Evolutionary conservation across 2,888 invertebrate genomes (phyloP), one percentile per base, ranked within the genome.

Genomic region (Eupeodes luniger): DNA sequence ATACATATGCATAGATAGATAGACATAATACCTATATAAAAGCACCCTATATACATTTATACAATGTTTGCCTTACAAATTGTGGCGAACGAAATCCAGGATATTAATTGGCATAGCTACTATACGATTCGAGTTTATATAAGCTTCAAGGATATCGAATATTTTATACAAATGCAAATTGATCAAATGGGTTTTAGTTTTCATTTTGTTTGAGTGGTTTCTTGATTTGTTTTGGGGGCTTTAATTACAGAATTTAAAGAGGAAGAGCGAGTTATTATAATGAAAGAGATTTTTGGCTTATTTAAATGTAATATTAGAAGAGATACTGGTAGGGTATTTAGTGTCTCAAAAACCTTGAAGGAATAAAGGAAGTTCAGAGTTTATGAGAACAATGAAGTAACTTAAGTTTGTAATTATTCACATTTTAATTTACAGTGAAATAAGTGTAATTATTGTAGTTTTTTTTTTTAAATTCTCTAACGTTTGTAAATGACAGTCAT

Each of bases 111-210:
- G 44, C 19, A 64, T 47, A 40, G 6, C 27, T 27, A 0, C 27
- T 27, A 27, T 27, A 27, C 27, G 2, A 27, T 27, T 27, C 27
- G 27, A 27, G 27, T 3, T 2, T 27, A 27, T 27, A 27, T 40
- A 66, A 27, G 47, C 49, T 66, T 27, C 66, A 49, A 66, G 49
- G 66, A 66, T 49, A 66, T 66, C 66, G 66, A 49, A 66, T 66
- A 66, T 66, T 66, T 66, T 66, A 66, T 49, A 27, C 2, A 66
- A 66, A 66, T 66, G 66, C 49, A 66, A 66, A 66, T 66, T 66
- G 49, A 14, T 66, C 49, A 49, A 66, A 66, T 49, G 27, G n/a
- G 66, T 49, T 66, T 66, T 66, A 27, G 49, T 14, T 47, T 66
- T 27, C 47, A 49, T 14, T 66, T 19, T 27, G 49, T 66, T 14